Evolutionary conservation across 2,797 vertebrate genomes (phyloP).

Genomic region (Scleropages formosus): DNA sequence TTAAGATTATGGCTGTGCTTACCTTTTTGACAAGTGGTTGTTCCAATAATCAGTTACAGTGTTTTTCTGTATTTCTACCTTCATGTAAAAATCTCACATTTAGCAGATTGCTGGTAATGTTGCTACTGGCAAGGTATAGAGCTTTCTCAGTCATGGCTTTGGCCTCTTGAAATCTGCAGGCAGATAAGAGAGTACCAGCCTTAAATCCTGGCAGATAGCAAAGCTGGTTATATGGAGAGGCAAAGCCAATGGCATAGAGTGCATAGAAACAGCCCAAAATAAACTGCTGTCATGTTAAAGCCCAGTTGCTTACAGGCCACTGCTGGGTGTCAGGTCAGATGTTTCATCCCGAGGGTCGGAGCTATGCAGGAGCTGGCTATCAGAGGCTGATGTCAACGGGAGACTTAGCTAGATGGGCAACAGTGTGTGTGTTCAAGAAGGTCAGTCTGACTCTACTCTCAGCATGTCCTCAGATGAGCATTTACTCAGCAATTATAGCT

Average conservation of each 20-base stretch:
- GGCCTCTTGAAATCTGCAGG: not conserved
- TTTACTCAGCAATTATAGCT: not conserved
- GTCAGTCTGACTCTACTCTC: slow-evolving; percentile 10
- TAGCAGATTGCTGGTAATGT: not conserved
- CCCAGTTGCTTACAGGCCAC: not conserved
- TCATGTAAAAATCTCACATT: not conserved
- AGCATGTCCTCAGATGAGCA: not conserved
- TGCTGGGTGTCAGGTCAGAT: not conserved
- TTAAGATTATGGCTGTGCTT: not conserved
- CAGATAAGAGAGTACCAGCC: not conserved
- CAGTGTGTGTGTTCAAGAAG: not conserved
- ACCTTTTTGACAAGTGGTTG: not conserved
- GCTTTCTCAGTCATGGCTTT: not conserved
- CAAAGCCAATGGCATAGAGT: not conserved
- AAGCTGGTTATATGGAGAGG: not conserved
- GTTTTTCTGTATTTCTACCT: not conserved
- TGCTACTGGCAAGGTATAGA: not conserved
- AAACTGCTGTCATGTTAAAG: not conserved
- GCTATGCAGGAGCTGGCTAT: not conserved
- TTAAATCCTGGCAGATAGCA: not conserved
- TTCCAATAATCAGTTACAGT: not conserved
- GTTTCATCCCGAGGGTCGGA: not conserved
- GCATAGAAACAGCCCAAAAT: not conserved
- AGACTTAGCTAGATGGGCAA: not conserved
- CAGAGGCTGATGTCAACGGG: not conserved